Evolutionary conservation across 1,140 invertebrate genomes (phyloP).

Genomic region (Pentalonia nigronervosa): DNA sequence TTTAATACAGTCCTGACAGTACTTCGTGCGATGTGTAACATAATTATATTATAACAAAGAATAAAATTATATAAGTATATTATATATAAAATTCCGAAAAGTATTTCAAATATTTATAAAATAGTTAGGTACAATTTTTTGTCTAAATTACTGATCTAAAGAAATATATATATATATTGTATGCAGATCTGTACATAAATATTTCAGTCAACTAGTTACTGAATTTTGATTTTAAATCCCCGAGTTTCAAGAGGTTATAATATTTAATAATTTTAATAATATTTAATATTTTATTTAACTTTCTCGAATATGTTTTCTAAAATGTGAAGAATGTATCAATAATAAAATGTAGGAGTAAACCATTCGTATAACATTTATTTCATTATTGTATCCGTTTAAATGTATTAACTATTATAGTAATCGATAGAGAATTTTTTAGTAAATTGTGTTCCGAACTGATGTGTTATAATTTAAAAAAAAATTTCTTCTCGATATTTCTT

Average conservation of each 20-base stretch:
- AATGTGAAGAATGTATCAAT: no score
- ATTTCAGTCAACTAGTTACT: neutral
- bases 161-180: neutral
- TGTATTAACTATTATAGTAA: no score
- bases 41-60: neutral
- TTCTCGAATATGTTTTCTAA: no score
- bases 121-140: neutral
- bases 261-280: no score
- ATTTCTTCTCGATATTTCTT: neutral
- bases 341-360: neutral
- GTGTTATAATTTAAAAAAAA: no score
- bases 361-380: no score
- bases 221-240: neutral
- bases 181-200: neutral
- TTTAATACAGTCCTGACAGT: no score
- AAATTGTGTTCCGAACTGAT: no score
- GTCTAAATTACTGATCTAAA: neutral
- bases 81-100: neutral
- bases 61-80: neutral
- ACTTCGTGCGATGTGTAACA: neutral
- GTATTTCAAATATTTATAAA: neutral
- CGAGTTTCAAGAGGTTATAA: no score
- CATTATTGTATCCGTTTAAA: no score
- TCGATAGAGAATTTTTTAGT: no score
- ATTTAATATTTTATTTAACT: no score